Evolutionary conservation across 2,888 invertebrate genomes (phyloP), one percentile per base, ranked within the genome.

Genomic region (Hypercompe scribonia): DNA sequence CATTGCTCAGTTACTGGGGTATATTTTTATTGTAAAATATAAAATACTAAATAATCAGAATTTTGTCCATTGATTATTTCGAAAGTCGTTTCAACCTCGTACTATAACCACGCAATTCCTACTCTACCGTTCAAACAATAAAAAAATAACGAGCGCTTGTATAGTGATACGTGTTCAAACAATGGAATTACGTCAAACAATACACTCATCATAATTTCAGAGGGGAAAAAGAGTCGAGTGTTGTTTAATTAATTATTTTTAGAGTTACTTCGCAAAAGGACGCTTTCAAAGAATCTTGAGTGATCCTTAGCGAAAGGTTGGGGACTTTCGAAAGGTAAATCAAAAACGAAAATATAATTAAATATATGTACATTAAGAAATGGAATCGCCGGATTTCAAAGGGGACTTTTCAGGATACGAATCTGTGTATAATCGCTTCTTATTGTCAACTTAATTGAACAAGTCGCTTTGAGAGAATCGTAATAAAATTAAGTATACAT

Each of bases 131-230:
- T 50, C 68, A 66, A 28, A 75, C 39, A 68, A 58, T 72, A 75
- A 69, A 65, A 65, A 31, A 33, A 18, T 18, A 74, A 65, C 31
- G 34, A 64, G 61, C 50, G 66, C 67, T 72, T 76, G 21, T 42
- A 75, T 42, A 70, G 46, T 74, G 81, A 85, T 84, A 86, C 90
- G 90, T 91, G 90, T 78, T 76, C 81, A 78, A 84, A 90, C 90
- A 90, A 91, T 89, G 73, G 84, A 74, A 69, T 80, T 72, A 72
- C 73, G 77, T 73, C 71, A 75, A 81, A 81, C 81, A 78, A 75
- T 63, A 74, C 70, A 71, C 84, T 84, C 63, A 64, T 76, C 74
- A 74, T 65, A 54, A 76, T 73, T 73, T 73, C 61, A 67, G 68
- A 68, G 65, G 58, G n/a, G 71, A 74, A 70, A 71, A 68, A 67